Evolutionary conservation across 2,113 vertebrate species (phyloP).

Genomic region (Notarius quadriscutis): DNA sequence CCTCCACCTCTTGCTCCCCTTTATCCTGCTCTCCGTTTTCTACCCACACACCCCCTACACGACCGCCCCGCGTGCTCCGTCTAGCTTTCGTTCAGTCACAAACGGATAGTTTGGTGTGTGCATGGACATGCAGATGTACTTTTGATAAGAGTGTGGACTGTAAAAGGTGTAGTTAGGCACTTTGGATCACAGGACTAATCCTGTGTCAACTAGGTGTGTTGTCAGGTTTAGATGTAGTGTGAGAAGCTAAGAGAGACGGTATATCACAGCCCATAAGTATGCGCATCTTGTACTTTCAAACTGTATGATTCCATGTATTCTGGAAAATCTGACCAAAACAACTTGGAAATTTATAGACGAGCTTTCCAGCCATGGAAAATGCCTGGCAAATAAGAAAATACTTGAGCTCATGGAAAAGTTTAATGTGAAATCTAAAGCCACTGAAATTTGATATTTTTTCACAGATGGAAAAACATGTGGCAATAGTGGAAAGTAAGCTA

Average conservation of each 20-base stretch:
- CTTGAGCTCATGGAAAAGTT: not conserved
- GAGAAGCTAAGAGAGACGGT: not conserved
- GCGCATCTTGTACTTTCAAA: not conserved
- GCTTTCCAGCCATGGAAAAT: not conserved
- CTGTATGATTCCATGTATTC: not conserved
- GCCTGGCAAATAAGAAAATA: not conserved
- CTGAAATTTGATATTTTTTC: not conserved
- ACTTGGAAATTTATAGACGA: not conserved
- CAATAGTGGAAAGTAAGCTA: not conserved
- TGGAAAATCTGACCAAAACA: not conserved
- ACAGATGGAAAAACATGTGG: not conserved
- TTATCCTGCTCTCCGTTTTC: conserved; percentile 58
- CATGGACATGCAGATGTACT: not conserved
- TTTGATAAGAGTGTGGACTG: not conserved
- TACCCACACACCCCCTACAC: conserved; percentile 62
- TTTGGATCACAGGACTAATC: not conserved
- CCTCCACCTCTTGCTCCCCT: conserved; percentile 58
- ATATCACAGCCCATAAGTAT: not conserved
- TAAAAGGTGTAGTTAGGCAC: not conserved
- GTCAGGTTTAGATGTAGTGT: not conserved
- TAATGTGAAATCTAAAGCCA: not conserved
- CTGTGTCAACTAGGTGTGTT: not conserved
- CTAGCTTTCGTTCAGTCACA: not conserved
- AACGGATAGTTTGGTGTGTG: not conserved
- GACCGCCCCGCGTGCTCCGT: conserved; percentile 13